A percentile compares a stretch with the other conserved stretches of the same genome.
These are phyloP conservation scores for Druon quercuslanigerum DNA, from an alignment of 1,140 invertebrate genomes.

Conservation along the genomic window DNA sequence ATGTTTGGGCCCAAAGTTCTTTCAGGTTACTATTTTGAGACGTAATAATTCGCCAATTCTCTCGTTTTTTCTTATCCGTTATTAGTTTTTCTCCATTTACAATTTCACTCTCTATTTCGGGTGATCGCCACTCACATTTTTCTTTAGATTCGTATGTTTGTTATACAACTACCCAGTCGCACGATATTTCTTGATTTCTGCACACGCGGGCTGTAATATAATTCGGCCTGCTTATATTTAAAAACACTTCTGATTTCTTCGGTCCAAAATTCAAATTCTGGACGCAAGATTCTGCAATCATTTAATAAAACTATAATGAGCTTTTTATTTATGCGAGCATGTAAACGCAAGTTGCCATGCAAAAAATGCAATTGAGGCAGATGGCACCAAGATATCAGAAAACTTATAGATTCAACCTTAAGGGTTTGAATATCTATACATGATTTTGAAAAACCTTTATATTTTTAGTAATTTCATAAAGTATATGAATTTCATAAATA, in stretches of 20 bases:
- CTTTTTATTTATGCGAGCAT: no score
- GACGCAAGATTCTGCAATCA: not conserved
- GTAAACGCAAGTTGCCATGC: not conserved
- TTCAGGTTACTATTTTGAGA: not conserved
- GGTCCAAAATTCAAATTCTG: not conserved
- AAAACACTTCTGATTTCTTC: not conserved
- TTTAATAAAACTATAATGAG: not conserved
- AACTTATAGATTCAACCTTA: not conserved
- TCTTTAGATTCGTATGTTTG: not conserved
- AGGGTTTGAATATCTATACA: no score
- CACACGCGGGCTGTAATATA: not conserved
- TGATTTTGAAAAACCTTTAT: no score
- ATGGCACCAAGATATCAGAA: not conserved
- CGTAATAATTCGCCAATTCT: not conserved
- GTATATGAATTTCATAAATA: no score
- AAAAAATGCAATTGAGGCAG: not conserved
- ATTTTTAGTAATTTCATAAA: no score
- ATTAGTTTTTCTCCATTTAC: not conserved
- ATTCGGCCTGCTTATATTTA: not conserved
- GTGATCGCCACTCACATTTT: not conserved
- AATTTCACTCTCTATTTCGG: not conserved
- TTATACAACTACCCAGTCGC: not conserved
- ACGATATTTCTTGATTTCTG: no score
- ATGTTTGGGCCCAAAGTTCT: not conserved
- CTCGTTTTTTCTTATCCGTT: not conserved